Evolutionary conservation across 2,113 vertebrate genomes (phyloP).

Genomic region (Indicator indicator): DNA sequence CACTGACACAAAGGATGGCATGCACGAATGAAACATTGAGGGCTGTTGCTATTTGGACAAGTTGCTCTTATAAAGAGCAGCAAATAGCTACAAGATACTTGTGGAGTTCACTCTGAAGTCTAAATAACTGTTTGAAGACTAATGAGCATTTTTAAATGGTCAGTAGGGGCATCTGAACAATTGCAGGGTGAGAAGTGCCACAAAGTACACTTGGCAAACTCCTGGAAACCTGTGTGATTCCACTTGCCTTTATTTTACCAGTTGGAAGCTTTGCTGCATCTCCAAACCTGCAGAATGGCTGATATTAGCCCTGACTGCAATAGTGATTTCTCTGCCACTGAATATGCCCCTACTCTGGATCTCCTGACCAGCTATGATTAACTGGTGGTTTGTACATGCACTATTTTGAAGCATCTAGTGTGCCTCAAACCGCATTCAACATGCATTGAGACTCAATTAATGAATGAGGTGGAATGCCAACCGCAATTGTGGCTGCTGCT

Average conservation of each 20-base stretch:
- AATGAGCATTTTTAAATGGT: constrained; percentile 52
- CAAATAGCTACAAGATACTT: constrained; percentile 59
- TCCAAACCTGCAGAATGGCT: neutral
- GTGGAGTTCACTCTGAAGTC: constrained; percentile 28
- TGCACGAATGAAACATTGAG: constrained; percentile 44
- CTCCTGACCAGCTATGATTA: neutral
- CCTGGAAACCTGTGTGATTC: neutral
- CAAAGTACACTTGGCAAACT: constrained; percentile 28
- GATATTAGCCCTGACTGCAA: neutral
- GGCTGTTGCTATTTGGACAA: constrained; percentile 74
- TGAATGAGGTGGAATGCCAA: neutral
- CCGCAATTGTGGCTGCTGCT: neutral
- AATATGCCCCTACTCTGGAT: neutral
- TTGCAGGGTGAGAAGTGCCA: neutral
- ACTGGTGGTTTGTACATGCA: neutral
- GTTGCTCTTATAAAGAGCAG: constrained; percentile 44
- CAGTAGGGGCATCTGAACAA: constrained; percentile 24
- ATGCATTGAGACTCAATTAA: neutral
- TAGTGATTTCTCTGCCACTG: neutral
- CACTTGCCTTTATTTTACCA: neutral
- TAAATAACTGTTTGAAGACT: constrained; percentile 33
- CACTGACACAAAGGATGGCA: constrained; percentile 71
- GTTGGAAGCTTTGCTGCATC: neutral
- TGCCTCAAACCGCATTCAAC: neutral
- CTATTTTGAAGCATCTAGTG: neutral